Percentiles rank a stretch among this genome's conserved stretches.
phyloP scores from a whole-genome alignment of 1,140 invertebrate species.

The Drosophila parabipectinata region DNA sequence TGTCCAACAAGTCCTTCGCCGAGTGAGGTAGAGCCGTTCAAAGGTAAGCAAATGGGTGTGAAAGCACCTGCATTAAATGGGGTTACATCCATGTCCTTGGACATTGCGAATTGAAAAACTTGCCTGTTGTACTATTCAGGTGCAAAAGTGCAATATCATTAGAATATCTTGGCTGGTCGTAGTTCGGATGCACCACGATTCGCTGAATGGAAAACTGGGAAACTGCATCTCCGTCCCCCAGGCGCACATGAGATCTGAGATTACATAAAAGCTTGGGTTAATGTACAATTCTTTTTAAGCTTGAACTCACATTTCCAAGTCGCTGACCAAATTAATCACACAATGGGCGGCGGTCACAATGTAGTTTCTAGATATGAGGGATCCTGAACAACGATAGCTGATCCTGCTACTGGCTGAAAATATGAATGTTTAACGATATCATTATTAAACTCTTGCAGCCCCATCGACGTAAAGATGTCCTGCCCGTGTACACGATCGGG shows the following conservation, averaged over 20 bases:
- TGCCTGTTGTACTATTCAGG: conserved; percentile 66
- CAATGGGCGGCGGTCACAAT: conserved; percentile 90
- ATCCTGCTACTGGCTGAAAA: conserved; percentile 84
- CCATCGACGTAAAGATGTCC: conserved; percentile 10
- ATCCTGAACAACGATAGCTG: conserved; percentile 87
- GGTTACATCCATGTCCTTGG: background rate
- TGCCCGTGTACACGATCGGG: conserved; percentile 29
- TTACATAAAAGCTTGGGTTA: background rate
- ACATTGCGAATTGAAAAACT: background rate
- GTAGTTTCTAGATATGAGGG: conserved; percentile 86
- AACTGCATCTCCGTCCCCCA: conserved; percentile 86
- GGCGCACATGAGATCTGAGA: conserved; percentile 85
- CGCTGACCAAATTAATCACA: conserved; percentile 84
- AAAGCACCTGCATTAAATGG: conserved; percentile 56
- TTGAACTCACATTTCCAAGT: conserved; percentile 85
- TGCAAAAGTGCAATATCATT: conserved; percentile 89
- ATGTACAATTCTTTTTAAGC: conserved; percentile 32
- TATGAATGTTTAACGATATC: too few relatives aligned
- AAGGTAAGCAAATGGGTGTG: conserved; percentile 85
- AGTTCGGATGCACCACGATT: conserved; percentile 85
- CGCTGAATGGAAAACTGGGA: conserved; percentile 85
- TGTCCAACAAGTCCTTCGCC: conserved; percentile 71
- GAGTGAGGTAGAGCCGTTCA: conserved; percentile 58
- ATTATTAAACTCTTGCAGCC: conserved; percentile 1
- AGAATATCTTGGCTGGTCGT: conserved; percentile 86